Base-by-base conservation (phyloP, 1,140 invertebrate species). In the Macrobrachium nipponense region DNA sequence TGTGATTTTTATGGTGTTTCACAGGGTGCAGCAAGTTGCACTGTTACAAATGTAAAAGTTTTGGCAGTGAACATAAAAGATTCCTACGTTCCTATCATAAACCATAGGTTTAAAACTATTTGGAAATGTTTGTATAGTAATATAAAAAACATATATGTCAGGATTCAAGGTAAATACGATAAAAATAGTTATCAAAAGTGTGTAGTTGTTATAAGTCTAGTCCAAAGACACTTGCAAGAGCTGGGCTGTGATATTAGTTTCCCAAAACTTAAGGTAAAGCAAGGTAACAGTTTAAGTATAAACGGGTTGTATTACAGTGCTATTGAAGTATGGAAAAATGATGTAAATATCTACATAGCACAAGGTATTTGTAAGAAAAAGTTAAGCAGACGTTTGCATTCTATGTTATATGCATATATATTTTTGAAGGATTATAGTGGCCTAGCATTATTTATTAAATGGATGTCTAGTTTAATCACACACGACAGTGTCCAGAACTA, bases 341-440 rank as follows among this genome's bases (percentile, higher is more conserved):
- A 83, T n/a, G 64, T 83, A 23, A 76, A 76, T 15, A 43, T 18
- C 7, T 51, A 17, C 18, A 20, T 83, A 44, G 17, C 36, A 64
- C 12, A 62, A 20, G 58, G 64, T 8, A 44, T 36, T n/a, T 17
- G 18, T 66, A 83, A 73, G 60, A 77, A 77, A 51, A 58, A 43
- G 44, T 2, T 83, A 58, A 15, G 60, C 64, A 36, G 64, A 27
- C 23, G 73, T 62, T 58, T 83, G n/a, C 81, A 83, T 61, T 83
- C 81, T 51, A 83, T 83, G 17, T 61, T 83, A 10, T 83, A 77
- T 62, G 60, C 81, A 15, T 83, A 44, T 75, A 76, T 83, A 61
- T 43, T 83, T 5, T 15, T 58, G 15, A 44, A 61, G 51, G 61
- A 64, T 66, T 76, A 64, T 61, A 15, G 23, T 15, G 70, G 81